Evolutionary conservation across 2,888 invertebrate species (phyloP), one percentile per base, ranked within the genome.

Genomic region (Rhopalosiphum nymphaeae): DNA sequence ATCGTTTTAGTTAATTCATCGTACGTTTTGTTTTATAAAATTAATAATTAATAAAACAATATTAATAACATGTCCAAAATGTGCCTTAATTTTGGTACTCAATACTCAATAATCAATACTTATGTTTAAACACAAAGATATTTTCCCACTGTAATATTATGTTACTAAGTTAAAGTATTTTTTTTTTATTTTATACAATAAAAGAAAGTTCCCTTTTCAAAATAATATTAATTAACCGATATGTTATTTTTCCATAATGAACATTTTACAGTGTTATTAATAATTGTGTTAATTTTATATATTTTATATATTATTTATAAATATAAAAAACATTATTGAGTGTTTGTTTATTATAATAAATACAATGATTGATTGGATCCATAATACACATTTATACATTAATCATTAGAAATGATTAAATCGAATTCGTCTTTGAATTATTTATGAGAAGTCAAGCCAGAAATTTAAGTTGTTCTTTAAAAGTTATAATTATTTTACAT

Each of bases 281-380:
- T 85, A 85, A 85, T 85, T 85, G 44, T 85, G 26, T 85, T 85
- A 10, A 42, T n/a, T n/a, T 67, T n/a, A n/a, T n/a, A 29, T n/a
- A n/a, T 61, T 57, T 1, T 25, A 57, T 25, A 57, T 57, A n/a
- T n/a, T n/a, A n/a, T n/a, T 61, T 61, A 61, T 61, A 42, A 25
- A 85, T 21, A 85, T 26, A 44, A 44, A 44, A 85, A 85, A 85
- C 25, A 11, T 5, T 29, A 46, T 44, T 85, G 44, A 44, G 44
- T 85, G 85, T 85, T 85, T 85, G 42, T 85, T 57, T 57, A 56
- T 89, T 89, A 36, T 53, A 42, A 89, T 36, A 42, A 36, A 36
- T 26, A 26, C 87, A 53, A n/a, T 57, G 42, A 89, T 89, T 89
- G 56, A 89, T 36, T 89, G 42, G 16, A 89, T 57, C 42, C n/a